Percentiles rank a stretch among this genome's conserved stretches.
These are phyloP conservation scores for Acanthiza pusilla DNA, from an alignment of 2,797 vertebrate genomes.

Conservation along the genomic window DNA sequence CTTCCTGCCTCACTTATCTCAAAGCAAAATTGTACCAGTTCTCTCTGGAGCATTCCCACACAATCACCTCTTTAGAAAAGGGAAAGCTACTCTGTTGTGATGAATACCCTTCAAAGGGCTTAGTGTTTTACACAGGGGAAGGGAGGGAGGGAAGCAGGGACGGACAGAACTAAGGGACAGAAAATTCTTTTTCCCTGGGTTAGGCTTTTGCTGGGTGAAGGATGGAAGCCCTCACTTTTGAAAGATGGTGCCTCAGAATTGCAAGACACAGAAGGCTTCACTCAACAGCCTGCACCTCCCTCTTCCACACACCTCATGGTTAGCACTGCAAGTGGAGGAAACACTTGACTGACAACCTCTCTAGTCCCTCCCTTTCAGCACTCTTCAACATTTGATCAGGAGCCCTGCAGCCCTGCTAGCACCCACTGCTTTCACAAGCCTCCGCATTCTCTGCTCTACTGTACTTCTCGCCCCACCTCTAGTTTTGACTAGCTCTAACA, in stretches of 20 bases:
- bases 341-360: not conserved
- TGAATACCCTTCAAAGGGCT: slow-evolving; percentile 52
- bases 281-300: not conserved
- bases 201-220: not conserved
- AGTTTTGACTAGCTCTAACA: not conserved
- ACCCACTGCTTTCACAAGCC: not conserved
- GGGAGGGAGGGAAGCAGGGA: not conserved
- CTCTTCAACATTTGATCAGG: not conserved
- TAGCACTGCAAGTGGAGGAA: not conserved
- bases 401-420: not conserved
- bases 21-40: slow-evolving; percentile 57
- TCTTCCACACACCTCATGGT: not conserved
- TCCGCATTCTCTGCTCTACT: not conserved
- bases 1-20: slow-evolving; percentile 60
- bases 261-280: not conserved
- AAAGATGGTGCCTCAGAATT: not conserved
- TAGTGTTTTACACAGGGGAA: not conserved
- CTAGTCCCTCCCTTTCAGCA: not conserved
- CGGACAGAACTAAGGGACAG: not conserved
- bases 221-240: not conserved
- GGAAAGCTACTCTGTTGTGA: slow-evolving; percentile 29
- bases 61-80: slow-evolving; percentile 51
- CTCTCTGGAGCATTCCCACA: slow-evolving; percentile 49
- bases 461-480: not conserved
- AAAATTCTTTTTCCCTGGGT: not conserved